Evolutionary conservation across 1,140 invertebrate species (phyloP).

Genomic region (Drosophila pectinifera): DNA sequence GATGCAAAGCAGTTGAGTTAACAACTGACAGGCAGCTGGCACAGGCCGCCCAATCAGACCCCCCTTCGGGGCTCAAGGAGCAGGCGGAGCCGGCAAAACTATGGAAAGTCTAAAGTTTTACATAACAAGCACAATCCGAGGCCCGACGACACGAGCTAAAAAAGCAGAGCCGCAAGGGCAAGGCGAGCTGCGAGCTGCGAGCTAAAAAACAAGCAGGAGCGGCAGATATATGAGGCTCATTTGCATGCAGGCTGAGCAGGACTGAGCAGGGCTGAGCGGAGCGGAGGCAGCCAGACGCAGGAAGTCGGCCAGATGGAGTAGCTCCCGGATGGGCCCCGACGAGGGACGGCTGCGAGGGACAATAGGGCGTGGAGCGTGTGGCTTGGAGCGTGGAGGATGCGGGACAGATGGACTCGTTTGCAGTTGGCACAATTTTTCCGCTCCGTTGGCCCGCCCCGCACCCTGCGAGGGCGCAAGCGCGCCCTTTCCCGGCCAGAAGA

Average conservation of each 20-base stretch:
- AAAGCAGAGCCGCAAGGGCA: conserved; percentile 10
- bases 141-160: conserved; percentile 21
- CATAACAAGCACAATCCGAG: conserved; percentile 67
- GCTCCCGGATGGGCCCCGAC: neutral
- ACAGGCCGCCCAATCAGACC: conserved; percentile 8
- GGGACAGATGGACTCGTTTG: conserved; percentile 47
- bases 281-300: conserved; percentile 24
- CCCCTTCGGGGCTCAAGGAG: conserved; percentile 1
- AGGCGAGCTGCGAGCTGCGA: neutral
- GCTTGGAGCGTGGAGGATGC: conserved; percentile 3
- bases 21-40: conserved; percentile 61
- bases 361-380: too few species aligned
- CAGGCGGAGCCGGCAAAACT: conserved; percentile 13
- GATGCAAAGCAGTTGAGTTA: conserved; percentile 77
- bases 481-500: conserved; percentile 22
- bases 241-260: conserved; percentile 57
- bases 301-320: conserved; percentile 31
- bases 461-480: conserved; percentile 55
- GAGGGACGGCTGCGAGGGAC: too few species aligned
- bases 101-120: conserved; percentile 57
- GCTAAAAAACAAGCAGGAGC: conserved; percentile 17
- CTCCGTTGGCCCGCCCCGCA: conserved; percentile 17
- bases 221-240: conserved; percentile 72
- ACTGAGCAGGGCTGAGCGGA: conserved; percentile 11
- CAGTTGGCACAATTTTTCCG: conserved; percentile 54